Evolutionary conservation across 2,113 vertebrate genomes (phyloP).

Genomic region (Labrus mixtus): DNA sequence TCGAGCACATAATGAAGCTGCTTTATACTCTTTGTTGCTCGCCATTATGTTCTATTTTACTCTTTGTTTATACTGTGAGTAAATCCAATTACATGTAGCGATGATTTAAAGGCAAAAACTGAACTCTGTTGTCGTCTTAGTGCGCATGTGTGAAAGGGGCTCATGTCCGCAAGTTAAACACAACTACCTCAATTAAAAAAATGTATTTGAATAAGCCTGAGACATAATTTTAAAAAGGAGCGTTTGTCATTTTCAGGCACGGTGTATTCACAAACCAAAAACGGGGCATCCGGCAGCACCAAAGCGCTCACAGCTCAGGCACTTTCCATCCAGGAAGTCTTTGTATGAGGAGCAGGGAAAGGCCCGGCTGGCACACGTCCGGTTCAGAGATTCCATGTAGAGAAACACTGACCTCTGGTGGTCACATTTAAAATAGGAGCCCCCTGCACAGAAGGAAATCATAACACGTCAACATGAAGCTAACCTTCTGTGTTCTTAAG

Average conservation of each 20-base stretch:
- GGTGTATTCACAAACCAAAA: conserved; percentile 84
- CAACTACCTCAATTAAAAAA: neutral
- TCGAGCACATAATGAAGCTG: too few species aligned
- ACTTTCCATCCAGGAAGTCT: conserved; percentile 88
- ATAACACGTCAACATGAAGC: neutral
- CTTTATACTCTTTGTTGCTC: too few species aligned
- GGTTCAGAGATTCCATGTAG: conserved; percentile 85
- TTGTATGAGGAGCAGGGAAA: conserved; percentile 89
- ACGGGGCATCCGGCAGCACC: conserved; percentile 85
- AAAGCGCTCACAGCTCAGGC: conserved; percentile 84
- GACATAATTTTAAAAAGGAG: neutral
- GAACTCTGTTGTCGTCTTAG: too few species aligned
- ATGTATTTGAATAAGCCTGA: neutral
- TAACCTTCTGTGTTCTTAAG: neutral
- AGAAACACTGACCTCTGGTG: conserved; percentile 94
- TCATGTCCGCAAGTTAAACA: neutral
- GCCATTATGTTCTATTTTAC: too few species aligned
- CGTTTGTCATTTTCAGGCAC: neutral
- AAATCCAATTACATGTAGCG: too few species aligned
- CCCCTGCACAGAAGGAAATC: conserved; percentile 74
- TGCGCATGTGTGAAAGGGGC: too few species aligned
- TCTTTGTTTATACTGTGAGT: too few species aligned
- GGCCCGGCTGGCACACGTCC: conserved; percentile 75
- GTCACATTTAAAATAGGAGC: conserved; percentile 90
- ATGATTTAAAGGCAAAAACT: too few species aligned